Evolutionary conservation across 2,888 invertebrate species (phyloP).

Genomic region (Melipona bicolor): DNA sequence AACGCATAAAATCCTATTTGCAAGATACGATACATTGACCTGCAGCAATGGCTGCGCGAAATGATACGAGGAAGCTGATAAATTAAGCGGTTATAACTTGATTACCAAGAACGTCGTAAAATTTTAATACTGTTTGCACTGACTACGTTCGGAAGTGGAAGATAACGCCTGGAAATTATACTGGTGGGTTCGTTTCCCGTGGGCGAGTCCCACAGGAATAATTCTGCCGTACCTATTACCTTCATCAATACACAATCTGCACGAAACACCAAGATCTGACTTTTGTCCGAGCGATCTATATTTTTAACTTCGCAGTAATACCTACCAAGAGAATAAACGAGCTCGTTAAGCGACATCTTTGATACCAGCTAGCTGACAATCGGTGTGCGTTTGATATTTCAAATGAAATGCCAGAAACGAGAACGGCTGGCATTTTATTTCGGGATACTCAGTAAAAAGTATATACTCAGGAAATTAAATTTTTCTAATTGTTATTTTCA

Average conservation of each 20-base stretch:
- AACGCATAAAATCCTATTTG: no score
- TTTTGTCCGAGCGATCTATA: neutral
- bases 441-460: no score
- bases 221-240: conserved; percentile 31
- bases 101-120: conserved; percentile 28
- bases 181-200: conserved; percentile 43
- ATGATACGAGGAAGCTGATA: neutral
- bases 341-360: no score
- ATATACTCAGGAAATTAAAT: no score
- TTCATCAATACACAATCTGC: conserved; percentile 34
- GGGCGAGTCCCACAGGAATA: conserved; percentile 45
- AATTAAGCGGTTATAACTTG: conserved; percentile 21
- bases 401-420: neutral
- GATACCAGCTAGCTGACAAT: no score
- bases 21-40: no score
- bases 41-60: no score
- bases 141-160: conserved; percentile 8
- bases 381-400: neutral
- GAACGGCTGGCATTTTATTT: neutral
- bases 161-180: conserved; percentile 53
- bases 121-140: conserved; percentile 43
- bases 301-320: neutral
- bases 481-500: no score
- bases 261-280: neutral
- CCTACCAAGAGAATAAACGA: neutral